Base-by-base conservation (phyloP, 2,888 invertebrate genomes). In the Bellardia pandia region DNA sequence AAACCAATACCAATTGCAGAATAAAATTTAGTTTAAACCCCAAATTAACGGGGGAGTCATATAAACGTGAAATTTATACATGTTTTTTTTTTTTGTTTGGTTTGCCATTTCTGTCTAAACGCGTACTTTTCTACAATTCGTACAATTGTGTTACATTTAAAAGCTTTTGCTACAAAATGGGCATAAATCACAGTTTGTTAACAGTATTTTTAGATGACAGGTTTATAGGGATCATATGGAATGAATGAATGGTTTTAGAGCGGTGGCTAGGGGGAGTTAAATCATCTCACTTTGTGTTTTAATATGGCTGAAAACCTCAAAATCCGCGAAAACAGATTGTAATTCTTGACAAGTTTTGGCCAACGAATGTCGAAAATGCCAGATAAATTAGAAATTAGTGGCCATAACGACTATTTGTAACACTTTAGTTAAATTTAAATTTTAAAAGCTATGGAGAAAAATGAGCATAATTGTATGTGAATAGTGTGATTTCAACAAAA, bases 181-280 rank as follows among this genome's bases (percentile, higher is more conserved):
- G 45, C 85, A 89, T 89, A 89, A 89, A 89, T 89, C 86, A 89
- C 86, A 80, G 82, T 79, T 86, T 85, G 85, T 85, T 88, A 86
- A 77, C 88, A 88, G 86, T 86, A 85, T 88, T 88, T 86, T 56
- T 88, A 69, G 76, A 76, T 86, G 86, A 88, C 88, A 88, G 86
- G 72, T 88, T 88, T 87, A 87, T 85, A 87, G 87, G 85, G 85
- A 85, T 87, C 85, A 85, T 58, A 37, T 64, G 33, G 45, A 45
- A 9, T 42, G n/a, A 13, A 14, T 14, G 4, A 13, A 14, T 14
- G 4, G 42, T 5, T 0, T 11, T 11, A 3, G 16, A 3, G 16
- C 8, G 16, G 6, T 13, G 33, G 11, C 11, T 11, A 33, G 5
- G 0, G 8, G n/a, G 11, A 23, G 11, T 0, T 23, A 79, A 33